Evolutionary conservation across 2,113 vertebrate species (phyloP), one percentile per base, ranked within the genome.

Genomic region (Rafetus swinhoei): DNA sequence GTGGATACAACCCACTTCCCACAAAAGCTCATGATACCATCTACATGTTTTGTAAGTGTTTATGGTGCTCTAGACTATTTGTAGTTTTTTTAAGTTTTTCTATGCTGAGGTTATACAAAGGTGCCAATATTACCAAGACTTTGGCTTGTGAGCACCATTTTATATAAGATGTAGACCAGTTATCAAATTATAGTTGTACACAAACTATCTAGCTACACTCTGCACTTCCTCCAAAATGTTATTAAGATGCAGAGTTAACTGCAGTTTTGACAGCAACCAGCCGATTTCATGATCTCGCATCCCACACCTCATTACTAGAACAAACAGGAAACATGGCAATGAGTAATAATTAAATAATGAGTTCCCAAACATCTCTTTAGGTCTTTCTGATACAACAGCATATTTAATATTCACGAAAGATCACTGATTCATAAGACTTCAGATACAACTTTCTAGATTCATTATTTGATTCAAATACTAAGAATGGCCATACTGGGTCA

Each of bases 201-300:
- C 45, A 89, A 56, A 72, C 12, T 39, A 59, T 4, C 15, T 0
- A 79, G 39, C 4, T 82, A 35, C n/a, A 89, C 62, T 29, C 0
- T 82, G 82, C 59, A 62, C 55, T 60, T 92, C 60, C 82, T 88
- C 39, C 76, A 54, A 52, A 11, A 50, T 45, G 35, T 74, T 74
- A 74, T 74, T 74, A 74, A 90, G n/a, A 88, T 0, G 0, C 7
- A 22, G 52, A 72, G 79, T 65, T 65, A 93, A 74, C 29, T 60
- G 80, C 32, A 79, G 5, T 0, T 4, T 11, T 74, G n/a, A 74
- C 21, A 74, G 72, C 62, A 74, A 45, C 35, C 72, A 45, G 72
- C 10, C 21, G 2, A 39, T 45, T 74, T 35, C 35, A 74, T 10
- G 19, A 13, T 74, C 62, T 65, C 7, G 7, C 62, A 65, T 18